Conservation (phyloP, 2,888 invertebrate genomes). For the Epiblema foenella region DNA sequence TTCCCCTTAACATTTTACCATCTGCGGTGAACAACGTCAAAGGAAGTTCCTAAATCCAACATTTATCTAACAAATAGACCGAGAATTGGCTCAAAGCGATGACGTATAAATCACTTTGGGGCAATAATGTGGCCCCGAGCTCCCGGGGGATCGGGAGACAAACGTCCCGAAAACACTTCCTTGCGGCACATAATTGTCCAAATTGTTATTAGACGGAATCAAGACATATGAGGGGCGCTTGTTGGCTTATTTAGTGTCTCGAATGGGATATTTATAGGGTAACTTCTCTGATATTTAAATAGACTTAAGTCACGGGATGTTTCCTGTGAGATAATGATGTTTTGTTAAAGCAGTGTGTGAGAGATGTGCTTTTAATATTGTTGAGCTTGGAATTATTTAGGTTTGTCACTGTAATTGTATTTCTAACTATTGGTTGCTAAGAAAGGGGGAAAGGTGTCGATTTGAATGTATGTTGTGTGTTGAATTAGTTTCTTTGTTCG, state of each 20-base stretch:
- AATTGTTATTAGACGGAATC: conserved; percentile 85
- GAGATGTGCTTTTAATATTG: conserved; percentile 80
- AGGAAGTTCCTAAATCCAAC: conserved; percentile 31
- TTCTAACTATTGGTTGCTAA: neutral
- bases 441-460: neutral
- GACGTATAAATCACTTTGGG: conserved; percentile 76
- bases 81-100: conserved; percentile 64
- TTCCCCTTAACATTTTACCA: conserved; percentile 18
- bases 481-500: neutral
- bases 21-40: conserved; percentile 14
- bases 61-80: conserved; percentile 47
- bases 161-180: conserved; percentile 79
- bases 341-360: conserved; percentile 57
- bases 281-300: neutral
- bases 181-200: conserved; percentile 83
- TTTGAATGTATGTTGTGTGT: conserved; percentile 1
- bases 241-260: conserved; percentile 41
- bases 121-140: conserved; percentile 78
- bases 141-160: conserved; percentile 69
- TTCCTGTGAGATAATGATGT: neutral
- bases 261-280: conserved; percentile 69
- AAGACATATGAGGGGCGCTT: conserved; percentile 76
- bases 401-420: conserved; percentile 46
- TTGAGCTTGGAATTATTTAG: conserved; percentile 61
- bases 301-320: neutral